Evolutionary conservation across 2,113 vertebrate species (phyloP).

Genomic region (Copsychus sechellarum): DNA sequence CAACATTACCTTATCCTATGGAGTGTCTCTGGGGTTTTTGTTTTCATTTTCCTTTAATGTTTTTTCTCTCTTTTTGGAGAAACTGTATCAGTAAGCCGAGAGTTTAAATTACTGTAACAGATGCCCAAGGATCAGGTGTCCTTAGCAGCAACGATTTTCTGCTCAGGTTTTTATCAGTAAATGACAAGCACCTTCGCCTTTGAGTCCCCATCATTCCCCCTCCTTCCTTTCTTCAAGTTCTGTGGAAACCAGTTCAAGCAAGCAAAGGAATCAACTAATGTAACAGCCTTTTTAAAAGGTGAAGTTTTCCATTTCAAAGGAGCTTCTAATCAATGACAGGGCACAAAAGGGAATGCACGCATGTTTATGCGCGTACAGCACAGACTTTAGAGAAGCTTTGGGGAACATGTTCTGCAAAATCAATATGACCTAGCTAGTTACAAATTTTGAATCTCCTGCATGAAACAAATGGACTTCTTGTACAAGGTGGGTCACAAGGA

Average conservation of each 20-base stretch:
- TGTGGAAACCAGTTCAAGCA: conserved; percentile 56
- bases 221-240: conserved; percentile 49
- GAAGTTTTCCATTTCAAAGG: conserved; percentile 68
- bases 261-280: conserved; percentile 60
- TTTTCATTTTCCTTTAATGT: not conserved
- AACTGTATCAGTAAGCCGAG: not conserved
- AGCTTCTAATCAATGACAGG: conserved; percentile 58
- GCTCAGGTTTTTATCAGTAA: conserved; percentile 71
- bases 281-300: conserved; percentile 61
- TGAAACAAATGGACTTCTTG: conserved; percentile 40
- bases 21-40: not conserved
- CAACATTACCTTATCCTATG: conserved; percentile 10
- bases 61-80: not conserved
- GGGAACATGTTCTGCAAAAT: conserved; percentile 46
- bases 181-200: conserved; percentile 63
- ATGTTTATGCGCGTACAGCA: conserved; percentile 31
- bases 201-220: conserved; percentile 16
- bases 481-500: conserved; percentile 14
- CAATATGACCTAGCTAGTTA: conserved; percentile 44
- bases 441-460: conserved; percentile 37
- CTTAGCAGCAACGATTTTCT: conserved; percentile 62
- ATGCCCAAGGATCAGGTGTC: conserved; percentile 58
- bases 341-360: conserved; percentile 39
- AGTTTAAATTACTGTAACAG: conserved; percentile 54
- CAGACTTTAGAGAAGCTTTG: conserved; percentile 49